Evolutionary conservation across 2,113 vertebrate species (phyloP).

Genomic region (Solea senegalensis): DNA sequence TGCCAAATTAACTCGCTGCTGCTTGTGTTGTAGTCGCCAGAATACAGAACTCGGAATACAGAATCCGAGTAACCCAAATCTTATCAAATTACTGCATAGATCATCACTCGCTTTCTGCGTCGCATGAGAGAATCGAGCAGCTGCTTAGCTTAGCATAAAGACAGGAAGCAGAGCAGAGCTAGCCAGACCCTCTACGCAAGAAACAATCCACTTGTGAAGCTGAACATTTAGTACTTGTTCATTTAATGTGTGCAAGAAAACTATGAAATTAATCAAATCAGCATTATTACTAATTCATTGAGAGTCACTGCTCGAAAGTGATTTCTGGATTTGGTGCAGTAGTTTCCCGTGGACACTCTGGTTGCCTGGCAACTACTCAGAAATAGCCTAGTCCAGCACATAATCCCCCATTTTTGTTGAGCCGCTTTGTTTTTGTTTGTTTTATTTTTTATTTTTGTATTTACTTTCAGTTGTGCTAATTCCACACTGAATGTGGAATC

Average conservation of each 20-base stretch:
- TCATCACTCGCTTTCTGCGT: background rate
- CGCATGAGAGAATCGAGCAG: constrained; percentile 12
- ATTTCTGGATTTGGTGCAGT: background rate
- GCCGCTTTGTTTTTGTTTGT: background rate
- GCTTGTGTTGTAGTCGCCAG: constrained; percentile 29
- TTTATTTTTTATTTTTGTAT: background rate
- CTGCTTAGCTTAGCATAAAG: constrained; percentile 4
- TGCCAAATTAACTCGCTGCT: constrained; percentile 20
- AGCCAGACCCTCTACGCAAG: background rate
- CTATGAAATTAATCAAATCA: background rate
- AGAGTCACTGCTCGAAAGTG: background rate
- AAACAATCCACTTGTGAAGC: background rate
- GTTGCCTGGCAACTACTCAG: constrained; percentile 39
- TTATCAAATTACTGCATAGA: constrained; percentile 21
- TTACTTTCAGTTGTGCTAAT: background rate
- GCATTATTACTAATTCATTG: background rate
- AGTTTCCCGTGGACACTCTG: background rate
- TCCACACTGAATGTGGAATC: background rate
- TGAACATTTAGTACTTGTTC: background rate
- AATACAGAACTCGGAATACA: too few relatives aligned
- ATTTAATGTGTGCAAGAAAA: background rate
- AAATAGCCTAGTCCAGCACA: background rate
- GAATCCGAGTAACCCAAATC: constrained; percentile 22
- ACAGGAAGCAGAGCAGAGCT: background rate
- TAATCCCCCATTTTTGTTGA: background rate